phyloP scores from a whole-genome alignment of 1,140 invertebrate genomes.

The Drosophila nebulosa region DNA sequence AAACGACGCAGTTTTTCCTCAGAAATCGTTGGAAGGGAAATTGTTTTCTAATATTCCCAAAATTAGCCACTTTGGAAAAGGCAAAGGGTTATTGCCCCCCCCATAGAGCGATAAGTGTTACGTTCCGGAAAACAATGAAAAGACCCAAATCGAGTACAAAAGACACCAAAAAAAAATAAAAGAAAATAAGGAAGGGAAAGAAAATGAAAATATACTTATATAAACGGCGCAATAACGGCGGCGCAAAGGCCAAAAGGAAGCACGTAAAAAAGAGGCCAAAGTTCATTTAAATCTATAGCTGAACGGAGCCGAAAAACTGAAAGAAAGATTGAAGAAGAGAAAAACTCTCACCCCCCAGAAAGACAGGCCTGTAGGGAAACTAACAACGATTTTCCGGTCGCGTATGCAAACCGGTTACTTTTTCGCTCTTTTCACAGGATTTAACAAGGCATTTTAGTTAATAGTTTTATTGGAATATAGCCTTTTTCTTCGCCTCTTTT shows the following conservation, averaged over 20 bases:
- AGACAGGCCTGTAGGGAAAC: not conserved
- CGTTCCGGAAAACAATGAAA: slow-evolving; percentile 20
- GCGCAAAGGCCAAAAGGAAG: slow-evolving; percentile 14
- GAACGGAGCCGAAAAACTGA: slow-evolving; percentile 29
- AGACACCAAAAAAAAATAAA: not conserved
- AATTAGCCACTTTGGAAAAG: slow-evolving; percentile 6
- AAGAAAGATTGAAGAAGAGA: slow-evolving; percentile 22
- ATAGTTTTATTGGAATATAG: slow-evolving; percentile 12
- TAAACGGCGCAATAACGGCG: slow-evolving; percentile 44
- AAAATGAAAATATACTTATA: slow-evolving; percentile 17
- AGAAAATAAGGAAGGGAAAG: slow-evolving; percentile 21
- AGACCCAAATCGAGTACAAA: not conserved
- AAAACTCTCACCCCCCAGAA: slow-evolving; percentile 24
- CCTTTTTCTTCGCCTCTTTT: not conserved
- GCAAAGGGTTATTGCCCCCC: slow-evolving; percentile 6
- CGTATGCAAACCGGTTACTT: slow-evolving; percentile 4
- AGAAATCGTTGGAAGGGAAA: not conserved
- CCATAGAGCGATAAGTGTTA: slow-evolving; percentile 3
- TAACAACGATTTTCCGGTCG: not conserved
- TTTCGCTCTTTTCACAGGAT: slow-evolving; percentile 3
- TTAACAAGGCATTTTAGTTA: slow-evolving; percentile 10
- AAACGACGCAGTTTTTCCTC: slow-evolving; percentile 9
- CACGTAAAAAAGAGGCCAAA: slow-evolving; percentile 32
- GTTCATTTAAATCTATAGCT: slow-evolving; percentile 37
- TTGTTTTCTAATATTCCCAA: slow-evolving; percentile 1